Base-by-base conservation (phyloP, 1,140 invertebrate genomes). In the Psix sp. region DNA sequence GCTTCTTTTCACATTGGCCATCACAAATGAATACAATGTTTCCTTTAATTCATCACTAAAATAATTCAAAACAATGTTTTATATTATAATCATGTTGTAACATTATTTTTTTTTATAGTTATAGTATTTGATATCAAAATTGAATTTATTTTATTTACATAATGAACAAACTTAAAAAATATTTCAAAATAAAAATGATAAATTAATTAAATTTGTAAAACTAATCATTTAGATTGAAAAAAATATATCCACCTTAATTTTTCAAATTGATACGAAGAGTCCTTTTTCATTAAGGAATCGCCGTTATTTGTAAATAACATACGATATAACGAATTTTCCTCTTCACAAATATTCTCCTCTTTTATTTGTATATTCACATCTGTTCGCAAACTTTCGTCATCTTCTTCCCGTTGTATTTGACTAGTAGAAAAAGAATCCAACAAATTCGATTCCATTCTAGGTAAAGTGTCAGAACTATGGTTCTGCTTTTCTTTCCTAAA, bases 1-100 rank as follows among this genome's bases (percentile, higher is more conserved):
- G 0, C 92, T 91, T 57, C 91, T 86, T 38, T 86, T 89, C 80
- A 91, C 91, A 80, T 93, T 93, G 0, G 90, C 91, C 1, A 90
- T 89, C 18, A 94, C 91, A 9, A 93, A 83, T 2, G 91, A 89
- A n/a, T 90, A 90, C 1, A 94, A 88, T 77, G 92, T 90, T 9
- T 92, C 90, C 76, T 72, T 77, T 76, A 82, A 74, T 52, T 83
- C 82, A 10, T 60, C 57, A 24, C 81, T 81, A 14, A 36, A 26
- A 45, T 24, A 14, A 45, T n/a, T n/a, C n/a, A n/a, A n/a, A n/a
- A n/a, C n/a, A n/a, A n/a, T n/a, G n/a, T n/a, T n/a, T n/a, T n/a
- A n/a, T n/a, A n/a, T n/a, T n/a, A n/a, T n/a, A n/a, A n/a, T n/a
- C n/a, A n/a, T n/a, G n/a, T n/a, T n/a, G n/a, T n/a, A n/a, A n/a